Percentiles rank a stretch among this genome's conserved stretches.
Conservation (phyloP, 2,113 vertebrate species). For the Vulpes ferrilata region DNA sequence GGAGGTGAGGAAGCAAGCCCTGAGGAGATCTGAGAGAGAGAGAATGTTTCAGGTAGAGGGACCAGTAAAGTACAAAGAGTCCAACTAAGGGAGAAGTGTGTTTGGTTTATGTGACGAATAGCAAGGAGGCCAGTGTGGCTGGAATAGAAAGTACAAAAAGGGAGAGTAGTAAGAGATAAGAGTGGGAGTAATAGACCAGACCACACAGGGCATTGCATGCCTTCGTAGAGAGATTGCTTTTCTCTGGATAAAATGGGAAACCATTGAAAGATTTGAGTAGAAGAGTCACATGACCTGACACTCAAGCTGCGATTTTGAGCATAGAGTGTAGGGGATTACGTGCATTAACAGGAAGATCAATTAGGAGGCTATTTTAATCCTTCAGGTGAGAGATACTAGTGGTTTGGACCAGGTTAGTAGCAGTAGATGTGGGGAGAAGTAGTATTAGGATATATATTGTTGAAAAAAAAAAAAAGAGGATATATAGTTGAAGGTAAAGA, state of each 20-base stretch:
- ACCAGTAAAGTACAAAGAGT: neutral
- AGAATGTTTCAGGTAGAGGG: neutral
- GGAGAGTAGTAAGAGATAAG: neutral
- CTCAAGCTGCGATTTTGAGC: neutral
- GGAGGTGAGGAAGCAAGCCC: neutral
- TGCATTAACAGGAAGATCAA: neutral
- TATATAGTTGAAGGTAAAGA: neutral
- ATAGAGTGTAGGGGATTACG: neutral
- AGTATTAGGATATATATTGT: neutral
- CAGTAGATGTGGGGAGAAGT: neutral
- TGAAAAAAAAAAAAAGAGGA: neutral
- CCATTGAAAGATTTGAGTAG: neutral
- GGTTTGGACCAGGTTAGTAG: neutral
- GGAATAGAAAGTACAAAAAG: neutral
- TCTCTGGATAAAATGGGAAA: neutral
- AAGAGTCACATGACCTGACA: neutral
- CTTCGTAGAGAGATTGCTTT: neutral
- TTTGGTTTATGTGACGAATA: neutral
- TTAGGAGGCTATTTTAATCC: neutral
- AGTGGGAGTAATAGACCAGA: neutral
- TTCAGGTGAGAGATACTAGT: neutral
- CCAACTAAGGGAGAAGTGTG: neutral
- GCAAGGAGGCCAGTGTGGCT: neutral
- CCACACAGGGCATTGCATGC: neutral
- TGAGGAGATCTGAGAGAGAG: neutral